Evolutionary conservation across 30 jellyfish, hydroid and myxozoan species (phyloP).

Genomic region (Cassiopea andromeda): DNA sequence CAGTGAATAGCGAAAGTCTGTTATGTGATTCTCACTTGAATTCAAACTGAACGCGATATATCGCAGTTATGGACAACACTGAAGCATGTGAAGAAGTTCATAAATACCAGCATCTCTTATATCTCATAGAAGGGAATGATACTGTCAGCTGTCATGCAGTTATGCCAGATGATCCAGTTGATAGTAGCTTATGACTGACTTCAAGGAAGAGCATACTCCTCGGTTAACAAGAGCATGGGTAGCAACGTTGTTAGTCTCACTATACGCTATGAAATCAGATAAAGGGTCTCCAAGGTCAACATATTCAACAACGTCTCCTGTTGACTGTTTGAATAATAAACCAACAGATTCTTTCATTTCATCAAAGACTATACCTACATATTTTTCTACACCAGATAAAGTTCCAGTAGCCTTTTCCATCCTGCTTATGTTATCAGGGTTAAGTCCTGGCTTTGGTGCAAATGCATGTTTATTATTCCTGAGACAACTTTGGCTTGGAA

Average conservation of each 20-base stretch:
- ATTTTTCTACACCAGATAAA: slow-evolving; percentile 26
- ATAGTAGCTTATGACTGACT: slow-evolving; percentile 41
- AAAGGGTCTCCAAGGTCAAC: slow-evolving; percentile 55
- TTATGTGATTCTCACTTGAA: too few relatives aligned
- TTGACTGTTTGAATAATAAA: slow-evolving; percentile 26
- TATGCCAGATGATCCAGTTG: slow-evolving; percentile 27
- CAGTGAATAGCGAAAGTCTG: slow-evolving; percentile 74
- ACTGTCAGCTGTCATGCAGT: slow-evolving; percentile 15
- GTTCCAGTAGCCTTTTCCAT: slow-evolving; percentile 13
- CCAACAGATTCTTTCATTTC: slow-evolving; percentile 42
- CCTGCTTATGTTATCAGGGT: slow-evolving; percentile 18
- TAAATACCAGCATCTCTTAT: too few relatives aligned
- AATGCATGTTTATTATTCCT: slow-evolving; percentile 52
- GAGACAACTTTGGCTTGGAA: slow-evolving; percentile 41
- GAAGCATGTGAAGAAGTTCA: too few relatives aligned
- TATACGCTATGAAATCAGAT: slow-evolving; percentile 3
- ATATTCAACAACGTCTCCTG: slow-evolving; percentile 45
- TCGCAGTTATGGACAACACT: too few relatives aligned
- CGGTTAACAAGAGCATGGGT: slow-evolving; percentile 38
- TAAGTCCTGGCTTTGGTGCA: slow-evolving; percentile 42
- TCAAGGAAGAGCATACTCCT: slow-evolving; percentile 34
- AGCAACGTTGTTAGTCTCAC: neutral
- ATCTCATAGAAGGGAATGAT: too few relatives aligned
- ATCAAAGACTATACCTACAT: slow-evolving; percentile 46
- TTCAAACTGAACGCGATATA: too few relatives aligned